Evolutionary conservation across 2,888 invertebrate genomes (phyloP).

Genomic region (Amphimallon solstitiale): DNA sequence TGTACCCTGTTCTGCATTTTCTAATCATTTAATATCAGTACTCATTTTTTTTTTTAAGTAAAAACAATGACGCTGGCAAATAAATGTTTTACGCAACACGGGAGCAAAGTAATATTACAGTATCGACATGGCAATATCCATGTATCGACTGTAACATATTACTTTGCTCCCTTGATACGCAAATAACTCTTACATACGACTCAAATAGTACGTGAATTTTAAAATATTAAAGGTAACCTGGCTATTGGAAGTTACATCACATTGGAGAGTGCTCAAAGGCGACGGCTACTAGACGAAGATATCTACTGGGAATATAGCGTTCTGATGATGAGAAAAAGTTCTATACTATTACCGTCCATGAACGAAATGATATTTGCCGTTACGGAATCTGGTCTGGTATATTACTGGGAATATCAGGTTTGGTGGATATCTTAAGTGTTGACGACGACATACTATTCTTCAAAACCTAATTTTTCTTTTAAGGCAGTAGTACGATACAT

Average conservation of each 20-base stretch:
- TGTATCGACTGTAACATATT: too few relatives aligned
- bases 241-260: constrained; percentile 34
- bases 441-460: too few relatives aligned
- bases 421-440: not conserved
- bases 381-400: constrained; percentile 28
- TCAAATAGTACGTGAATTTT: too few relatives aligned
- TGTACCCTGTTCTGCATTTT: too few relatives aligned
- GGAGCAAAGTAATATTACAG: too few relatives aligned
- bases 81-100: too few relatives aligned
- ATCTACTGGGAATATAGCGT: constrained; percentile 37
- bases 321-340: constrained; percentile 36
- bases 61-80: too few relatives aligned
- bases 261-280: constrained; percentile 8
- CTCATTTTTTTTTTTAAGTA: too few relatives aligned
- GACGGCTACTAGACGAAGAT: constrained; percentile 32
- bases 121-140: too few relatives aligned
- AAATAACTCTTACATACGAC: too few relatives aligned
- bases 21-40: too few relatives aligned
- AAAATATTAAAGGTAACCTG: constrained; percentile 26
- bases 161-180: too few relatives aligned
- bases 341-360: constrained; percentile 29
- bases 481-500: constrained; percentile 1
- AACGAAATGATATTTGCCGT: constrained; percentile 31
- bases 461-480: not conserved
- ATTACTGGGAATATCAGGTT: constrained; percentile 35